phyloP scores from a whole-genome alignment of 2,888 invertebrate genomes.

The Oeneis ivallda region DNA sequence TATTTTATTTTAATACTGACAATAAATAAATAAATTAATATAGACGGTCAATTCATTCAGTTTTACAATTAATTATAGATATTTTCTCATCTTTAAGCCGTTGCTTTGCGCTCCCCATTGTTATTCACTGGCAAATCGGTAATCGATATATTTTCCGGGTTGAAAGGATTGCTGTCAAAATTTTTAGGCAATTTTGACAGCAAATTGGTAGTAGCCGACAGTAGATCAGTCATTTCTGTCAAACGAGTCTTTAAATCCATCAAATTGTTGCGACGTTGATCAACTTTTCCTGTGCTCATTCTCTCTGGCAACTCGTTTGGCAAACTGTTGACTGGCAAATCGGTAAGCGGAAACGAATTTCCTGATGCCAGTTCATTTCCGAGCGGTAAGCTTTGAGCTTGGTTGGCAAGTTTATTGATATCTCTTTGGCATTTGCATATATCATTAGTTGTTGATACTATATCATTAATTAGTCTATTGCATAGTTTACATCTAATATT shows the following conservation, averaged over 20 bases:
- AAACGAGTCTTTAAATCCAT: constrained; percentile 24
- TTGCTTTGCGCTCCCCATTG: not conserved
- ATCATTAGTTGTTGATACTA: not conserved
- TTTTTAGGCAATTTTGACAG: constrained; percentile 23
- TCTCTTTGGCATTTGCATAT: not conserved
- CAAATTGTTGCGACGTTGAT: not conserved
- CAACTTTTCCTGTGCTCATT: not conserved
- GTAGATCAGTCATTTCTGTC: constrained; percentile 26
- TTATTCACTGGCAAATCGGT: constrained; percentile 16
- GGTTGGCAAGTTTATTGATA: constrained; percentile 13
- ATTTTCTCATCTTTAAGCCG: no score
- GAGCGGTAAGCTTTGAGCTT: constrained; percentile 10
- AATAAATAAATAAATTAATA: no score
- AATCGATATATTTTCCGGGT: constrained; percentile 10
- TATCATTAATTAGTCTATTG: not conserved
- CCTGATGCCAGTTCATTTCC: not conserved
- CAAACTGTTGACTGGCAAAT: constrained; percentile 10
- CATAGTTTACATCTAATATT: not conserved
- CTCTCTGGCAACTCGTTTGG: not conserved
- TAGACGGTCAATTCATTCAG: no score
- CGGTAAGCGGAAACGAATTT: constrained; percentile 2
- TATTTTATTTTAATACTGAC: no score
- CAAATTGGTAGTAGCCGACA: constrained; percentile 26
- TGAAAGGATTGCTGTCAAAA: not conserved
- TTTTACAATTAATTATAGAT: no score